Percentiles rank a stretch among this genome's conserved stretches.
These are phyloP conservation scores for Hesperophylax magnus DNA, from an alignment of 1,140 invertebrate species.

Conservation along the genomic window DNA sequence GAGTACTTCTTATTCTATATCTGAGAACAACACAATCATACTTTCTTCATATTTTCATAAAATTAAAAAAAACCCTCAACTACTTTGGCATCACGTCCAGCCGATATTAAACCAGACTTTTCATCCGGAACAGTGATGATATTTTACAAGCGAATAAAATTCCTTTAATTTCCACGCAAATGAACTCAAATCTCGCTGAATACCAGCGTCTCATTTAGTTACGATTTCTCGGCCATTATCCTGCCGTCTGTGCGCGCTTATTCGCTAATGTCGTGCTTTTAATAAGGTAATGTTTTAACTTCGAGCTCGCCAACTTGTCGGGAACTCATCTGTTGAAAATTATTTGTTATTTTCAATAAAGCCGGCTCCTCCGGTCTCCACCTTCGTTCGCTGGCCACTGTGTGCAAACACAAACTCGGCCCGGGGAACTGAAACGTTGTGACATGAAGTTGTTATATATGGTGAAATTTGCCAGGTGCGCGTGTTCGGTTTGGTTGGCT, in stretches of 20 bases:
- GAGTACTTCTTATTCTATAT: too few species aligned
- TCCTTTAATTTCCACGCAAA: background rate
- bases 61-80: too few species aligned
- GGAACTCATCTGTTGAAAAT: slow-evolving; percentile 27
- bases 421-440: too few species aligned
- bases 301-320: slow-evolving; percentile 13
- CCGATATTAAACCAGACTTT: too few species aligned
- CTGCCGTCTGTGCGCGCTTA: background rate
- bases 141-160: slow-evolving; percentile 1
- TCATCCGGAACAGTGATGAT: background rate
- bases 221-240: background rate
- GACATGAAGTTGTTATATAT: too few species aligned
- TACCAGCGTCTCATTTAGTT: background rate
- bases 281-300: slow-evolving; percentile 44
- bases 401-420: background rate
- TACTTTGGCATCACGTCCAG: too few species aligned
- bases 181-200: slow-evolving; percentile 1
- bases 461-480: too few species aligned
- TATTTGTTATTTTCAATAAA: slow-evolving; percentile 41
- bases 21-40: too few species aligned
- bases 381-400: background rate
- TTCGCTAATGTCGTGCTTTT: slow-evolving; percentile 26
- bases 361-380: background rate
- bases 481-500: too few species aligned
- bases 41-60: too few species aligned